Conservation (phyloP, 2,113 vertebrate genomes). For the Motacilla alba region DNA sequence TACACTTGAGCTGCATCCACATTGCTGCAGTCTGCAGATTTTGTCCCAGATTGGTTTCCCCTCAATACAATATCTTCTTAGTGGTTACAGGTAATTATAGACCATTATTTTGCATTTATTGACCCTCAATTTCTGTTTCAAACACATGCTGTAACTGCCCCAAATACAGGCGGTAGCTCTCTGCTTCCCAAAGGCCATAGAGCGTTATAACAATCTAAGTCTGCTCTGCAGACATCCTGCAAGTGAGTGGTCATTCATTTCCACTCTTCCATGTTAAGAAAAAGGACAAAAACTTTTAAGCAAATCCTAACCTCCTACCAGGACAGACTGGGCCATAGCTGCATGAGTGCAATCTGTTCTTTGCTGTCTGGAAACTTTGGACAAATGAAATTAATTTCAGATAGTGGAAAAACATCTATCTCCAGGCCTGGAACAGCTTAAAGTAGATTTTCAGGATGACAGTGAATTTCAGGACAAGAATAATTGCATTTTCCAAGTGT, state of each 20-base stretch:
- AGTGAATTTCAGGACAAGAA: not conserved
- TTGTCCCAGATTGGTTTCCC: not conserved
- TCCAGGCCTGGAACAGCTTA: not conserved
- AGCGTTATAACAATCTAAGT: not conserved
- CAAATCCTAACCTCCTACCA: not conserved
- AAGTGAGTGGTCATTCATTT: not conserved
- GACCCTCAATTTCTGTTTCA: not conserved
- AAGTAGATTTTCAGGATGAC: not conserved
- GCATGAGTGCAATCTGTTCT: not conserved
- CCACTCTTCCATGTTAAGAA: not conserved
- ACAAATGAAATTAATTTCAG: not conserved
- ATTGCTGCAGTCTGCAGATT: not conserved
- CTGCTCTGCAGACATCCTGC: not conserved
- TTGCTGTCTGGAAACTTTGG: not conserved
- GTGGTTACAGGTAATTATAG: not conserved
- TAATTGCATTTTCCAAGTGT: not conserved
- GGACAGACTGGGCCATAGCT: not conserved
- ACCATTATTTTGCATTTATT: not conserved
- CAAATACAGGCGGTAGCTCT: not conserved
- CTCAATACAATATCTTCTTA: not conserved
- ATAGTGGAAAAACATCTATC: not conserved
- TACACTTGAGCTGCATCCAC: not conserved
- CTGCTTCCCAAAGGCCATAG: not conserved
- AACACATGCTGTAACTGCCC: not conserved
- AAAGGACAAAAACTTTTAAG: not conserved